phyloP scores from a whole-genome alignment of 2,797 vertebrate species.

The Triplophysa bombifrons region DNA sequence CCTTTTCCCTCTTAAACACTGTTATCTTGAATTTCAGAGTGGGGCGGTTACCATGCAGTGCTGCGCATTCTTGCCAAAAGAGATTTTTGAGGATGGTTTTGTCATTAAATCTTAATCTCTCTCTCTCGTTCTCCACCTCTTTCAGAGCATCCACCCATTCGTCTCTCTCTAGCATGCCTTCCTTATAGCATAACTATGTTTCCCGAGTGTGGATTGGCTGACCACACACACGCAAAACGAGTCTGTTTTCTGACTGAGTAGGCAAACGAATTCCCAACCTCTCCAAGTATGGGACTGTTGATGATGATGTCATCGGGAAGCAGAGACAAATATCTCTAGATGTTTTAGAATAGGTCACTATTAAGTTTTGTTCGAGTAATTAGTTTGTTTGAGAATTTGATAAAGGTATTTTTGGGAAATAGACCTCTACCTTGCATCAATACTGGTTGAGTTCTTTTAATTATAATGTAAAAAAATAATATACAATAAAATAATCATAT shows the following conservation, averaged over 20 bases:
- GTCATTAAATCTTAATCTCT: constrained; percentile 37
- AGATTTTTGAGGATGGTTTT: constrained; percentile 27
- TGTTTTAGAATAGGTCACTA: background rate
- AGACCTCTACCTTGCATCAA: too few relatives aligned
- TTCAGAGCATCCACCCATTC: constrained; percentile 16
- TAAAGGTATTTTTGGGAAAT: too few relatives aligned
- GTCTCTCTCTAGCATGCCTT: background rate
- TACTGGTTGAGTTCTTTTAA: too few relatives aligned
- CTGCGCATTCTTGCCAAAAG: constrained; percentile 2
- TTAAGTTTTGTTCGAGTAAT: too few relatives aligned
- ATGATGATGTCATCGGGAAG: background rate
- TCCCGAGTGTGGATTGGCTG: background rate
- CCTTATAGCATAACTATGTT: background rate
- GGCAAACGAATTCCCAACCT: background rate
- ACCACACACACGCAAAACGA: background rate
- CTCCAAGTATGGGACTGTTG: background rate
- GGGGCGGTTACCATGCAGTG: background rate
- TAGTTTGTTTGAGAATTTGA: too few relatives aligned
- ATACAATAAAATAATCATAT: too few relatives aligned
- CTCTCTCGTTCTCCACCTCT: constrained; percentile 27
- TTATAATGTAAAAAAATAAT: too few relatives aligned
- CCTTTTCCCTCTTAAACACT: background rate
- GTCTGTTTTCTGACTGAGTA: constrained; percentile 4
- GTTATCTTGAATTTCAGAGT: background rate
- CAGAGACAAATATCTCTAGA: background rate